Evolutionary conservation across 2,797 vertebrate genomes (phyloP), one percentile per base, ranked within the genome.

Genomic region (Salarias fasciatus): DNA sequence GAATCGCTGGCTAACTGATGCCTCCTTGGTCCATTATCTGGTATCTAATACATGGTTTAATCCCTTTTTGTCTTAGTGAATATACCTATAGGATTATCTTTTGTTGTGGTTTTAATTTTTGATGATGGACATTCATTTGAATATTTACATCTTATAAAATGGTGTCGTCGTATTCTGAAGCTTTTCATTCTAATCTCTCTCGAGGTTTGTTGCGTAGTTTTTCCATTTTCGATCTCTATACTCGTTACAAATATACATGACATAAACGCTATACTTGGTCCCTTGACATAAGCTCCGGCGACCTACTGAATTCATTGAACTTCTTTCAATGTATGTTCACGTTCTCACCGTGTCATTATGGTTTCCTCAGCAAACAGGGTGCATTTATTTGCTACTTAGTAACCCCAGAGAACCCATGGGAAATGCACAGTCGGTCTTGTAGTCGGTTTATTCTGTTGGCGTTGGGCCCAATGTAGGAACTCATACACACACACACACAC

Each of bases 361-460:
- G 58, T 58, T 65, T 77, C 66, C 54, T 42, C 8, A 48, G 45
- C 61, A 57, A 63, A 50, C 51, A 40, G 31, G 31, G 36, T 28
- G 6, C 63, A 61, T 72, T 80, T 75, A 70, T 77, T 57, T 71
- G 68, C 69, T 65, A 63, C 59, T 72, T 63, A 44, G 45, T 75
- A 80, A 84, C 53, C 53, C 13, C n/a, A 13, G 52, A 43, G 42
- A 64, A 64, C 66, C 69, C 71, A 62, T 87, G 89, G 87, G 90
- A 91, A 91, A 71, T 75, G 66, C 70, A 54, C 37, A 51, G 36
- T 61, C 38, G 57, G 51, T 52, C 44, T 65, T 59, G 72, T 72
- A 49, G 63, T 65, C 24, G 38, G 79, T 86, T 75, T 56, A 69
- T 75, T 71, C 80, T 86, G 79, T 81, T 84, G 75, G 75, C 63